Conservation (phyloP, 2,888 invertebrate species). For the Xestia ashworthii region DNA sequence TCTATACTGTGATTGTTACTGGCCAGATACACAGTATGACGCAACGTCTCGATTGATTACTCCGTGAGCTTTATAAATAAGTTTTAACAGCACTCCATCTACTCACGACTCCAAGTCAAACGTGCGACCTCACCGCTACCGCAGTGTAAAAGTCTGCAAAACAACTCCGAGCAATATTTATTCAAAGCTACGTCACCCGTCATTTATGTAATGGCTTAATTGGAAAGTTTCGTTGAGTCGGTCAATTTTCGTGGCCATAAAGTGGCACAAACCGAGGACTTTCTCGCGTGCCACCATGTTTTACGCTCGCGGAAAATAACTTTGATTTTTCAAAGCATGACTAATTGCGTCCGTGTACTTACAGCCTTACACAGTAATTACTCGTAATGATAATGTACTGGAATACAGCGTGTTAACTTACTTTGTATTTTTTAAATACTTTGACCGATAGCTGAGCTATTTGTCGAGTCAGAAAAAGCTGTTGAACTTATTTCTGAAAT, state of each 20-base stretch:
- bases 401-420: constrained; percentile 46
- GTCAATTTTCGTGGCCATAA: constrained; percentile 79
- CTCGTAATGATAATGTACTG: constrained; percentile 63
- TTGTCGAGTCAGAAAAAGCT: background rate
- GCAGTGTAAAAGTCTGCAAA: constrained; percentile 61
- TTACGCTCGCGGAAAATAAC: constrained; percentile 77
- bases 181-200: constrained; percentile 76
- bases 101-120: background rate
- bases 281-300: constrained; percentile 81
- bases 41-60: background rate
- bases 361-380: constrained; percentile 58
- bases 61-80: background rate
- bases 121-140: constrained; percentile 37
- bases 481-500: background rate
- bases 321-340: constrained; percentile 73
- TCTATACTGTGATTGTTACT: background rate
- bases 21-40: background rate
- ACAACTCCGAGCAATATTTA: constrained; percentile 74
- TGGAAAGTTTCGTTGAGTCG: constrained; percentile 85
- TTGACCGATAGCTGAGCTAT: background rate
- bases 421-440: constrained; percentile 33
- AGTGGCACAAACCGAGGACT: constrained; percentile 80
- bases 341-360: constrained; percentile 73
- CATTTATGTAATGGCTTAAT: constrained; percentile 87
- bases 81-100: constrained; percentile 4